Evolutionary conservation across 2,888 invertebrate genomes (phyloP).

Genomic region (Eristalis arbustorum): DNA sequence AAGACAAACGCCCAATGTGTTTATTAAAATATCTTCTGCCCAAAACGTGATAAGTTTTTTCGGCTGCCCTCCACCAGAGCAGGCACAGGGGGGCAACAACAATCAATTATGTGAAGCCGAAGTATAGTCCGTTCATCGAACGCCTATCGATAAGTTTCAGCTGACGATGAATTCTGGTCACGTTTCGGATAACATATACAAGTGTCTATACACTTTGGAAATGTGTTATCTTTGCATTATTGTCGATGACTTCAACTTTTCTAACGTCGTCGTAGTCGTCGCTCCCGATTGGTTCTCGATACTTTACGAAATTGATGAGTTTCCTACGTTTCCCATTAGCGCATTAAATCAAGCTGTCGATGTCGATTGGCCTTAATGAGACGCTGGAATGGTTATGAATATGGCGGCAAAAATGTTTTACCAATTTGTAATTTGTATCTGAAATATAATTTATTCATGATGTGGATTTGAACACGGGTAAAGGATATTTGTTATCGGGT

Average conservation of each 20-base stretch:
- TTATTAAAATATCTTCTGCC: background rate
- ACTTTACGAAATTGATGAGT: slow-evolving; percentile 25
- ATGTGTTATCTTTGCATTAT: slow-evolving; percentile 18
- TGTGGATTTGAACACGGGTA: background rate
- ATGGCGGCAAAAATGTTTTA: slow-evolving; percentile 16
- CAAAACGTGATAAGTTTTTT: background rate
- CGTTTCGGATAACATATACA: slow-evolving; percentile 18
- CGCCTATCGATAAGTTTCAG: slow-evolving; percentile 18
- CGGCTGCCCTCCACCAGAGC: background rate
- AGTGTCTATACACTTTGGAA: background rate
- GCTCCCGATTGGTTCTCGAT: slow-evolving; percentile 14
- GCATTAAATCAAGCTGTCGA: background rate
- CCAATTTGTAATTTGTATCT: slow-evolving; percentile 4
- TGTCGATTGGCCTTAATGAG: slow-evolving; percentile 35
- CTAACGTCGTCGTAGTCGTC: slow-evolving; percentile 8
- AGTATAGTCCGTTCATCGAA: slow-evolving; percentile 25
- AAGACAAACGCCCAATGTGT: background rate
- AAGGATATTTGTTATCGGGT: background rate
- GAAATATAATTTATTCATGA: background rate
- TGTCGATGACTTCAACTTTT: slow-evolving; percentile 14
- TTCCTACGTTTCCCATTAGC: slow-evolving; percentile 43
- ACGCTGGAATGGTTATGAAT: slow-evolving; percentile 10
- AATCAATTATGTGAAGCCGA: slow-evolving; percentile 32
- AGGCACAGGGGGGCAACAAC: background rate
- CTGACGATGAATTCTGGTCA: slow-evolving; percentile 41